phyloP scores from a whole-genome alignment of 2,797 vertebrate species.

The Paramormyrops hopkinsi region DNA sequence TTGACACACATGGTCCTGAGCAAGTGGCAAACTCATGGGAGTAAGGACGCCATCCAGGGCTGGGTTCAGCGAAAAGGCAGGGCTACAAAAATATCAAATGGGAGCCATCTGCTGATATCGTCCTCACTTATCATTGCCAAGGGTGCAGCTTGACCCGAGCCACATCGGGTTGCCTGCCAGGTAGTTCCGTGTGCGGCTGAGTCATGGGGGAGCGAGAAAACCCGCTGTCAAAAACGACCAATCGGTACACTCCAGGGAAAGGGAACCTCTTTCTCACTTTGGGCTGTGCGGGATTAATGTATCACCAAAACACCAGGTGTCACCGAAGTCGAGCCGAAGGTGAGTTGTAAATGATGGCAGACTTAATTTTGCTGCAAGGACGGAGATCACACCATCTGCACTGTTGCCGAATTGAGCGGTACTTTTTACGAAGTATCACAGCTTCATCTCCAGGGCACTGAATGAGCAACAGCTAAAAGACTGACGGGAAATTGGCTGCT shows the following conservation, averaged over 20 bases:
- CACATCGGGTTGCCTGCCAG: not conserved
- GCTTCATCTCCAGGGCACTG: not conserved
- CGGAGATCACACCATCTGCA: not conserved
- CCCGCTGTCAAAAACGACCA: not conserved
- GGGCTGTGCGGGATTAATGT: not conserved
- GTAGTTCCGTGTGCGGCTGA: not conserved
- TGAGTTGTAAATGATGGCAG: not conserved
- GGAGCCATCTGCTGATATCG: not conserved
- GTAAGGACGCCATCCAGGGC: not conserved
- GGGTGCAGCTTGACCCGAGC: not conserved
- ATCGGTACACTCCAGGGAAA: not conserved
- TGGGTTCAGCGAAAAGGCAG: not conserved
- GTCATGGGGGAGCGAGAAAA: not conserved
- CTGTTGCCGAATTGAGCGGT: not conserved
- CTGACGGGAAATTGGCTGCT: not conserved
- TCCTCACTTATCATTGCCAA: not conserved
- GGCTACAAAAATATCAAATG: not conserved
- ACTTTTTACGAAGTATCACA: not conserved
- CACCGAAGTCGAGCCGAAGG: not conserved
- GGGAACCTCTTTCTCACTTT: not conserved
- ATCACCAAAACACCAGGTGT: not conserved
- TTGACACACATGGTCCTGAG: not conserved
- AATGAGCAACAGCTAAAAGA: not conserved
- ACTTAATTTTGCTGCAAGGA: not conserved
- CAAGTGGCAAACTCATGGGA: not conserved